These are phyloP conservation scores for Tribolium freemani DNA, from an alignment of 2,888 invertebrate species.

Conservation along the genomic window DNA sequence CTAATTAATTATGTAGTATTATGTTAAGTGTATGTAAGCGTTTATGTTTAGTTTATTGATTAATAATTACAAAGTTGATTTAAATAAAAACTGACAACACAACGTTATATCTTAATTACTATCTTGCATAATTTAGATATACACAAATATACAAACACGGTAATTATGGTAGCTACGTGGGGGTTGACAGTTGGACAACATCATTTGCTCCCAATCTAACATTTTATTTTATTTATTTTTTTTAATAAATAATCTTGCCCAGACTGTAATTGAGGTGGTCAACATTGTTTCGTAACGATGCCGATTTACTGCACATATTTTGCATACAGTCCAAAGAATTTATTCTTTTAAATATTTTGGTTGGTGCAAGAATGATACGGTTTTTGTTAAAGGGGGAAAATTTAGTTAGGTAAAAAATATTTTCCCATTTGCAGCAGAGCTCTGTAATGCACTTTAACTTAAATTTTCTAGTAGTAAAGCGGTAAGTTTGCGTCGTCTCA, in stretches of 20 bases:
- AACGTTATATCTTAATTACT: neutral
- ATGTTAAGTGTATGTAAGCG: neutral
- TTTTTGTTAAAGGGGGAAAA: neutral
- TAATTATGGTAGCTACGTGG: neutral
- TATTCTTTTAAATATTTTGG: neutral
- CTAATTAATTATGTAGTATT: neutral
- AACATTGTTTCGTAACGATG: neutral
- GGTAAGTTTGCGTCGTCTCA: constrained; percentile 9
- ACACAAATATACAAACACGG: neutral
- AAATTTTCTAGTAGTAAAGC: neutral
- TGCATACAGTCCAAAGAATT: neutral
- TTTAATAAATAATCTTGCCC: neutral
- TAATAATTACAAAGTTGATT: neutral
- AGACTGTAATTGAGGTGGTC: neutral
- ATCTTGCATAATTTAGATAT: neutral
- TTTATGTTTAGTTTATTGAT: neutral
- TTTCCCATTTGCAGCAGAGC: neutral
- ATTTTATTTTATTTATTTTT: neutral
- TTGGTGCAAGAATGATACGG: no score
- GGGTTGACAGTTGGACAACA: neutral
- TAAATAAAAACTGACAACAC: neutral
- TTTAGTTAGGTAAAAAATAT: neutral
- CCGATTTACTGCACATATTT: neutral
- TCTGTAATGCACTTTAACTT: neutral
- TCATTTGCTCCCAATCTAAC: neutral